Conservation (phyloP, 1,140 invertebrate genomes). For the Papilio xuthus region DNA sequence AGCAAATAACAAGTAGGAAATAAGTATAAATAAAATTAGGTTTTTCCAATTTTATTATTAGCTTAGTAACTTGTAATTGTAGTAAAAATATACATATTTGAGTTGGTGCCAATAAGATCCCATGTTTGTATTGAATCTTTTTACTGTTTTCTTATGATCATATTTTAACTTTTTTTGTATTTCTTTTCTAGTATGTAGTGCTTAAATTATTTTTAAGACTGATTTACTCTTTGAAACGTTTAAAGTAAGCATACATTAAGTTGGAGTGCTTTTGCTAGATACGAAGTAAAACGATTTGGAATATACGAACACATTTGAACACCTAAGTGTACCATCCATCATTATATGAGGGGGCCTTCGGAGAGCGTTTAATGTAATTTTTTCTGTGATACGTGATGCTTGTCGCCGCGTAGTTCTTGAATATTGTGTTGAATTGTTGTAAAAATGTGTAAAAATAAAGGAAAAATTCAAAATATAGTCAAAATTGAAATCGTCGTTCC, state of each 20-base stretch:
- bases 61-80: no score
- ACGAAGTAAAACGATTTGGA: not conserved
- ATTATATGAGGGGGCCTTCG: not conserved
- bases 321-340: conserved; percentile 15
- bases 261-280: conserved; percentile 15
- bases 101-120: no score
- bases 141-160: not conserved
- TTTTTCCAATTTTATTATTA: no score
- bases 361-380: not conserved
- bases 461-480: no score
- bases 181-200: not conserved
- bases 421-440: no score
- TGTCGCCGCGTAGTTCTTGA: no score
- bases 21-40: no score
- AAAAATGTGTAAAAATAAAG: no score
- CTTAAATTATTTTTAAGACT: not conserved
- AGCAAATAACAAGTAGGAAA: no score
- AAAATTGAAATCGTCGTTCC: no score
- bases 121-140: no score
- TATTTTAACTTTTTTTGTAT: not conserved
- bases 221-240: conserved; percentile 7
- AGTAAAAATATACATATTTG: no score
- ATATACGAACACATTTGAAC: not conserved
- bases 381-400: not conserved
- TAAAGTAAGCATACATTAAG: conserved; percentile 23